Conservation (phyloP, 2,113 vertebrate genomes). For the Chlorocebus sabaeus region DNA sequence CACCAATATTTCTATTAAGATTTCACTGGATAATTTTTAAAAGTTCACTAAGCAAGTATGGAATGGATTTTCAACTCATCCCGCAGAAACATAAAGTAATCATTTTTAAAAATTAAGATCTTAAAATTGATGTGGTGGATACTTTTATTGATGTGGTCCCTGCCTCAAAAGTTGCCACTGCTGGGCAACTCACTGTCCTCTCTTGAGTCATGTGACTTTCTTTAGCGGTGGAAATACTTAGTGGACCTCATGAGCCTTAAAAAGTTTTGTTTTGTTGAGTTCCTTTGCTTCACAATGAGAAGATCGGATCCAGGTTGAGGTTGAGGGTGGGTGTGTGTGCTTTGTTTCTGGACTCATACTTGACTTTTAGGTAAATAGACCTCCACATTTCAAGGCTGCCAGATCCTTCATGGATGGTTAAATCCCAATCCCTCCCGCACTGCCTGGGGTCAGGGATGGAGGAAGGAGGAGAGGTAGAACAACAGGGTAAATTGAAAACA, state of each 20-base stretch:
- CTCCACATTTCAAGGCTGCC: neutral
- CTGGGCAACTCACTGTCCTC: neutral
- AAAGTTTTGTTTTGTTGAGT: neutral
- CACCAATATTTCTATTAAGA: neutral
- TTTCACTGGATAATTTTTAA: neutral
- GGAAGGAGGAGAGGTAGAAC: neutral
- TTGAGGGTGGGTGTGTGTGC: neutral
- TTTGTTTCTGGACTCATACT: neutral
- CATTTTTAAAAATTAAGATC: neutral
- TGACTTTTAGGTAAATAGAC: slow-evolving; percentile 27
- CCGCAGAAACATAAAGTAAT: neutral
- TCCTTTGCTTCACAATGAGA: neutral
- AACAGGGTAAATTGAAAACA: neutral
- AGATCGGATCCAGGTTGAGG: neutral
- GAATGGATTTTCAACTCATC: neutral
- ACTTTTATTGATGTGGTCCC: neutral
- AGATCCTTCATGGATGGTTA: slow-evolving; percentile 36
- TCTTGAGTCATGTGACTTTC: neutral
- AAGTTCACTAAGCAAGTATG: neutral
- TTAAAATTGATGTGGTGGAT: neutral
- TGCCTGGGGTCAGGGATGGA: neutral
- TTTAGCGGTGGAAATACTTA: neutral
- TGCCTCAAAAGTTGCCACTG: neutral
- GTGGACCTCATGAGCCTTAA: neutral
- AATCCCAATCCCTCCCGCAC: neutral